Percentiles rank a stretch among this genome's conserved stretches.
Conservation (phyloP, 1,140 invertebrate species). For the Metaphire vulgaris region DNA sequence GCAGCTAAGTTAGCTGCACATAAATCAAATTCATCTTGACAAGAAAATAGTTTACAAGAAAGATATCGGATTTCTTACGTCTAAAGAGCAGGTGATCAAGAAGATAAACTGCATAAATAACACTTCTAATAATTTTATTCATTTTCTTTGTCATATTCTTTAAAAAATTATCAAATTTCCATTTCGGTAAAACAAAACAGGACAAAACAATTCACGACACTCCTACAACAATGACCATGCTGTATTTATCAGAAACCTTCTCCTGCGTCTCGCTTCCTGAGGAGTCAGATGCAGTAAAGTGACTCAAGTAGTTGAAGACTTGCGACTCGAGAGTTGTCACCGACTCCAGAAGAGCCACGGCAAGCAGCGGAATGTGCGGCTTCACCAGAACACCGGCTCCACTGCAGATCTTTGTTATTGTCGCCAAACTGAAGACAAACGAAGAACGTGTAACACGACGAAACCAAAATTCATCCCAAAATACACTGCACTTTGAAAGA, state of each 20-base stretch:
- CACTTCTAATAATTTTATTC: no score
- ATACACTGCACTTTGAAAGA: no score
- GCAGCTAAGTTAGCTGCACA: neutral
- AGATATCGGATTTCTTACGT: neutral
- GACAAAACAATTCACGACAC: neutral
- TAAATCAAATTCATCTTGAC: neutral
- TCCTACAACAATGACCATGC: neutral
- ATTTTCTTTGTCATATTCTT: no score
- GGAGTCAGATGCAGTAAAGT: slow-evolving; percentile 58
- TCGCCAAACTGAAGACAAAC: slow-evolving; percentile 62
- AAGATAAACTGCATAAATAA: slow-evolving; percentile 4
- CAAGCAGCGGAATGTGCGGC: slow-evolving; percentile 70
- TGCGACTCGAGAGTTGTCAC: slow-evolving; percentile 75
- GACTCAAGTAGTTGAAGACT: slow-evolving; percentile 71
- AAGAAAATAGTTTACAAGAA: neutral
- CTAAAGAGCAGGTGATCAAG: no score
- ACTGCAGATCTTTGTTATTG: slow-evolving; percentile 73
- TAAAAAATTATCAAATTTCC: no score
- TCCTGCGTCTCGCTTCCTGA: slow-evolving; percentile 57
- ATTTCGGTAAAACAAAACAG: neutral
- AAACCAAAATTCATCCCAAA: slow-evolving; percentile 20
- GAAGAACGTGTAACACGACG: no score
- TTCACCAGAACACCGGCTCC: slow-evolving; percentile 69
- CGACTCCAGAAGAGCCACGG: slow-evolving; percentile 74
- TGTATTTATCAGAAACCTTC: no score